Evolutionary conservation across 2,888 invertebrate species (phyloP), one percentile per base, ranked within the genome.

Genomic region (Hyles lineata): DNA sequence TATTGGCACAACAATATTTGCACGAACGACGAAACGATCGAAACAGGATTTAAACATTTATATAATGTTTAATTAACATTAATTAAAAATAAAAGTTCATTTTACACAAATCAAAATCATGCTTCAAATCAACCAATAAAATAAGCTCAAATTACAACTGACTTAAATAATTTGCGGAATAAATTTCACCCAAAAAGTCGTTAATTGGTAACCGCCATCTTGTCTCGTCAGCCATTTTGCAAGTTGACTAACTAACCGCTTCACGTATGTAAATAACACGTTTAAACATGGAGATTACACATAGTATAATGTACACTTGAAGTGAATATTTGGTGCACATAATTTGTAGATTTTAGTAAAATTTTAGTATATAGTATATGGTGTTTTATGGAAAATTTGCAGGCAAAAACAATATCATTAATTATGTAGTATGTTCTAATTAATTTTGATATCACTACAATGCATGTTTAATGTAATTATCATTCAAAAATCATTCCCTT

Each of bases 251-350:
- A 72, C 19, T 9, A 87, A 88, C 85, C 83, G 82, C 78, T 83
- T 83, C 84, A 83, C 84, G 5, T 55, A 58, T 90, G 89, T 90
- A 90, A 81, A 90, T 90, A 90, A 89, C 83, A 82, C 80, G 79
- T 85, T 83, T 85, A 85, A 84, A 70, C 9, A 70, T 62, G 70
- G 59, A 73, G 32, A 73, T 70, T 55, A 73, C 73, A 73, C 62
- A 23, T 70, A 25, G 77, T 78, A 74, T 78, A 83, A 80, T 75
- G 78, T 81, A 82, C 84, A 85, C 84, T 84, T 5, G 61, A 82
- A 82, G 83, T 84, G 86, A 84, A 78, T 74, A 75, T 80, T 82
- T 82, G 87, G 86, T 87, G 88, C 89, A 89, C 88, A 75, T 79
- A 78, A 78, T 74, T 75, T 78, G 75, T 83, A 79, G 76, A 70